A percentile compares a stretch with the other conserved stretches of the same genome.
These are phyloP conservation scores for Oryzias dopingdopingensis DNA, from an alignment of 2,797 vertebrate species.

Conservation along the genomic window DNA sequence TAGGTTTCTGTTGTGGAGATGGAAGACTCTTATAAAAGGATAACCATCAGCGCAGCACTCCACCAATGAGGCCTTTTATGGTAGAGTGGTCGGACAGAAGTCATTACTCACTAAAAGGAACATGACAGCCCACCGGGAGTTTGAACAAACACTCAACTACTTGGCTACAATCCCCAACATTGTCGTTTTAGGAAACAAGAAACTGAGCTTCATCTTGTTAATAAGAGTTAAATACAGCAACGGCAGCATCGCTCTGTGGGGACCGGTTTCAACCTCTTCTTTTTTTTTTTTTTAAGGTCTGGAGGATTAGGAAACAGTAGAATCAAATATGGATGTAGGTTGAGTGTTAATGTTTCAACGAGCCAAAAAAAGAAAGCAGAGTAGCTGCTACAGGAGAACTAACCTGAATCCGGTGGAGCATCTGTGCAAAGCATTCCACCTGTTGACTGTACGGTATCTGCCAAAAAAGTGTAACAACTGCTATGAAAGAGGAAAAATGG, in stretches of 20 bases:
- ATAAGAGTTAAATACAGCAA: not conserved
- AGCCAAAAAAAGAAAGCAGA: not conserved
- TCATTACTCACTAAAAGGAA: slow-evolving; percentile 1
- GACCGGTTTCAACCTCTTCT: not conserved
- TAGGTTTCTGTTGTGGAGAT: slow-evolving; percentile 2
- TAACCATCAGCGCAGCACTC: not conserved
- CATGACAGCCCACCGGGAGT: not conserved
- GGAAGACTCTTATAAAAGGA: not conserved
- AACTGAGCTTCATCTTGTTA: not conserved
- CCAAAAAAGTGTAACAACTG: not conserved
- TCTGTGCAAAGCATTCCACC: not conserved
- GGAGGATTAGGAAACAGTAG: not conserved
- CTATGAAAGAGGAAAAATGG: not conserved
- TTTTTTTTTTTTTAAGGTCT: not conserved
- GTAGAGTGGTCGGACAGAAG: slow-evolving; percentile 8
- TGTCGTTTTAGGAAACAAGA: not conserved
- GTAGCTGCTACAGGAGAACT: not conserved
- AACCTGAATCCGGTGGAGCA: not conserved
- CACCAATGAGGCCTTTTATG: not conserved
- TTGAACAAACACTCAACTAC: slow-evolving; percentile 3
- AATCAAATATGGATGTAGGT: not conserved
- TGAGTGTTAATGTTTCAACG: not conserved
- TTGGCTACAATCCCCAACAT: not conserved
- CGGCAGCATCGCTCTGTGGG: too few species aligned
- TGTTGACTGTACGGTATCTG: not conserved